Percentiles rank a stretch among this genome's conserved stretches.
phyloP scores from a whole-genome alignment of 1,140 invertebrate genomes.

The Homalodisca vitripennis region DNA sequence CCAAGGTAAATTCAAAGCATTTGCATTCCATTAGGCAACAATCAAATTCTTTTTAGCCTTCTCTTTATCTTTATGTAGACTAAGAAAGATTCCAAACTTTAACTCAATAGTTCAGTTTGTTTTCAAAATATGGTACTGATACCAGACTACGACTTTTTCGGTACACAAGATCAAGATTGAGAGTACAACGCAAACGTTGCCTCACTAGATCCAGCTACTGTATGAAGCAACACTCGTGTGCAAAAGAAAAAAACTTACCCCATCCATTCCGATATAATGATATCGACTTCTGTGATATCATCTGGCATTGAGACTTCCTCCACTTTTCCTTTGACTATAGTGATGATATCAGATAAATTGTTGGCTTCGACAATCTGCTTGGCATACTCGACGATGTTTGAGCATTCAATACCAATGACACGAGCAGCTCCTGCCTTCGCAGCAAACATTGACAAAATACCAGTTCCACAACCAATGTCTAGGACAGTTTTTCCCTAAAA shows the following conservation, averaged over 20 bases:
- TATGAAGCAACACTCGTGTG: too few relatives aligned
- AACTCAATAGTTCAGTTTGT: too few relatives aligned
- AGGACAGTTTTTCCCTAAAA: constrained; percentile 76
- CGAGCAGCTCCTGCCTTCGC: constrained; percentile 94
- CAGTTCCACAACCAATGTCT: constrained; percentile 99
- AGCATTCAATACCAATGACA: constrained; percentile 96
- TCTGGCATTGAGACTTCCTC: constrained; percentile 76
- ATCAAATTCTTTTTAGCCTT: too few relatives aligned
- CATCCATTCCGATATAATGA: constrained; percentile 99
- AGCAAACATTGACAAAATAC: constrained; percentile 99
- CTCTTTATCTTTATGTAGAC: too few relatives aligned
- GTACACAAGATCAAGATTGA: too few relatives aligned
- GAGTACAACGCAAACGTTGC: too few relatives aligned
- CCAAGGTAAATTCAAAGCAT: too few relatives aligned
- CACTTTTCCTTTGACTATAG: constrained; percentile 86
- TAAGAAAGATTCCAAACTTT: too few relatives aligned
- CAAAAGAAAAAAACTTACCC: constrained; percentile 58
- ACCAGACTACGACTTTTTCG: too few relatives aligned
- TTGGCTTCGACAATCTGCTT: constrained; percentile 89
- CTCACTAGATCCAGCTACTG: too few relatives aligned
- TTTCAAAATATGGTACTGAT: too few relatives aligned
- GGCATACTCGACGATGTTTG: constrained; percentile 95
- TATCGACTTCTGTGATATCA: constrained; percentile 87
- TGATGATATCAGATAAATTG: constrained; percentile 78
- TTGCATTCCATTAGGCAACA: too few relatives aligned